Base-by-base conservation (phyloP, 2,797 vertebrate genomes). In the Furcifer pardalis region DNA sequence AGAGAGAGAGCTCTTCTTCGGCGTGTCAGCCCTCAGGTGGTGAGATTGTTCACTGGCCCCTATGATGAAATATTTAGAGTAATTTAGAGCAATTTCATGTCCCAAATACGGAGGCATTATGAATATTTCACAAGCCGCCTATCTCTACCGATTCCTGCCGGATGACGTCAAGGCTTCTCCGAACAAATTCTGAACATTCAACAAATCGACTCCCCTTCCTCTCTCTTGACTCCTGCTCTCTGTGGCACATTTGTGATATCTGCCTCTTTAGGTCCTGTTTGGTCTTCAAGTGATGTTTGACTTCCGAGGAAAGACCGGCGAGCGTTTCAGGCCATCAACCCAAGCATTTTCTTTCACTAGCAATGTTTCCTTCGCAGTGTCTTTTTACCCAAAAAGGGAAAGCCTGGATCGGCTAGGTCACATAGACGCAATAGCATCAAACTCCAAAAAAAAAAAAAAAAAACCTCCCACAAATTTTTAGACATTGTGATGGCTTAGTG, bases 41-140 rank as follows among this genome's bases (percentile, higher is more conserved):
- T 32, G 49, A 80, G 83, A 86, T 80, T 85, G 80, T 87, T 87
- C 86, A 78, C 10, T n/a, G 32, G 77, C 76, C 76, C 68, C 52
- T 23, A 72, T 56, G 71, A 89, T 91, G 84, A 91, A 91, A 91
- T 91, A 91, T 91, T 91, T 91, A 91, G 73, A 89, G 81, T 62
- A 56, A 77, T 75, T 89, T 91, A 89, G 90, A 89, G 87, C 79
- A 69, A 88, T 89, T 87, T 81, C 81, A 79, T 91, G 87, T 91
- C 83, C 90, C 75, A 65, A 75, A 74, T 74, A 84, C 77, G 82
- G 78, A 84, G 84, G 46, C 49, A 63, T 77, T 80, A 91, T 91
- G 87, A 91, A 91, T 91, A 91, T 91, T 91, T 91, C 85, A 91
- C 74, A 83, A 77, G 74, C 74, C 35, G 32, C 49, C 15, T 68